These are phyloP conservation scores for Orthosia gothica DNA, from an alignment of 2,888 invertebrate genomes.

Conservation along the genomic window DNA sequence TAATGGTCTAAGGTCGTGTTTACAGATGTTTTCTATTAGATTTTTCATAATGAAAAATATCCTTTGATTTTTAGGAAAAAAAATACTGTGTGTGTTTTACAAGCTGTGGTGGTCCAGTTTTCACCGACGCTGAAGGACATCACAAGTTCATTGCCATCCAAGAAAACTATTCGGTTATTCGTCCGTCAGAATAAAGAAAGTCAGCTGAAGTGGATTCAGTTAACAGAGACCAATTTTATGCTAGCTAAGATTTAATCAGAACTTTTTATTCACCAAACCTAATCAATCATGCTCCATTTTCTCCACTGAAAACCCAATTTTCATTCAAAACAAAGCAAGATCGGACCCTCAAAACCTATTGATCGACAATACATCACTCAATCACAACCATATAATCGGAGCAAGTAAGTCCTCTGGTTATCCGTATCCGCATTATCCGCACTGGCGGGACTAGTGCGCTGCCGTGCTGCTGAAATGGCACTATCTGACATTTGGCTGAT, in stretches of 20 bases:
- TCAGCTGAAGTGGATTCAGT: background rate
- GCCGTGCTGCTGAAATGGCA: no score
- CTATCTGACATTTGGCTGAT: no score
- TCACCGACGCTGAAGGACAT: no score
- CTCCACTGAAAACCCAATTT: conserved; percentile 2
- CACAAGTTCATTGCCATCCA: no score
- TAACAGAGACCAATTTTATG: background rate
- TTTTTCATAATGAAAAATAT: no score
- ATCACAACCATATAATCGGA: conserved; percentile 70
- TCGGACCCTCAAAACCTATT: conserved; percentile 47
- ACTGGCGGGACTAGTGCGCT: conserved; percentile 64
- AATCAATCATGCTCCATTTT: background rate
- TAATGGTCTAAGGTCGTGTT: no score
- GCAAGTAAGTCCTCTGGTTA: conserved; percentile 72
- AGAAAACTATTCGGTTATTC: no score
- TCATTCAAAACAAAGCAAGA: conserved; percentile 37
- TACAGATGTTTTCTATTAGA: no score
- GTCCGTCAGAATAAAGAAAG: no score
- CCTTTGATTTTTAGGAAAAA: no score
- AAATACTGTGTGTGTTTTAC: no score
- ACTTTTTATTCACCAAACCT: background rate
- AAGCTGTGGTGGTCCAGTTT: no score
- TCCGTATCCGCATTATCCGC: conserved; percentile 74
- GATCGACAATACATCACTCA: conserved; percentile 63
- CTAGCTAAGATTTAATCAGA: background rate